Conservation (phyloP, 2,797 vertebrate species). For the Brachymystax lenok region DNA sequence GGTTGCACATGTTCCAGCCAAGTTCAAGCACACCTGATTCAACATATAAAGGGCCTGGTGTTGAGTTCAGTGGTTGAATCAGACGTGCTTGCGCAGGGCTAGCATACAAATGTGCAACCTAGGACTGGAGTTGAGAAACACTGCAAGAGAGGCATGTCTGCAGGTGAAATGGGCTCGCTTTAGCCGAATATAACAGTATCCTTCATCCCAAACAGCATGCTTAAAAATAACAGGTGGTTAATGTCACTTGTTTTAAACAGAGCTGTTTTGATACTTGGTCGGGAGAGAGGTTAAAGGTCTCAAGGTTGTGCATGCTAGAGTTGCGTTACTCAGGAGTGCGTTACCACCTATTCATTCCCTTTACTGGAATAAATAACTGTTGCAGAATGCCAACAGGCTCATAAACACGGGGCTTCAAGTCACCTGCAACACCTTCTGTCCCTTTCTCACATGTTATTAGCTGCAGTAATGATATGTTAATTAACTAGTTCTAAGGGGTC, state of each 20-base stretch:
- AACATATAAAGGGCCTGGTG: no score
- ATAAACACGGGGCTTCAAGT: conserved; percentile 22
- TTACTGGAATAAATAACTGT: conserved; percentile 16
- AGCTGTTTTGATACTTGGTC: conserved; percentile 23
- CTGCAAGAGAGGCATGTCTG: no score
- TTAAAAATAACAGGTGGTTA: conserved; percentile 3
- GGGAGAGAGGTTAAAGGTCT: conserved; percentile 14
- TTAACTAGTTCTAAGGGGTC: not conserved
- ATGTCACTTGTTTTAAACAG: conserved; percentile 12
- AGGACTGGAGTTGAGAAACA: no score
- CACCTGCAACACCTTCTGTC: not conserved
- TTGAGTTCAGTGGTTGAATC: no score
- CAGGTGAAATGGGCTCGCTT: not conserved
- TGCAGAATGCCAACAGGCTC: conserved; percentile 19
- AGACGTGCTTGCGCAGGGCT: no score
- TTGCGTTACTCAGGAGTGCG: conserved; percentile 11
- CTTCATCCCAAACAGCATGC: not conserved
- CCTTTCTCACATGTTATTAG: not conserved
- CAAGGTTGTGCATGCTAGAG: not conserved
- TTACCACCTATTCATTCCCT: conserved; percentile 14
- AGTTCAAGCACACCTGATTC: no score
- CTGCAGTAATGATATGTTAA: not conserved
- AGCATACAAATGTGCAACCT: no score
- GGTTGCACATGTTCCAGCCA: no score
- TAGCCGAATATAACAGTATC: not conserved